Conservation (phyloP, 1,140 invertebrate genomes). For the Platorchestia sp. region DNA sequence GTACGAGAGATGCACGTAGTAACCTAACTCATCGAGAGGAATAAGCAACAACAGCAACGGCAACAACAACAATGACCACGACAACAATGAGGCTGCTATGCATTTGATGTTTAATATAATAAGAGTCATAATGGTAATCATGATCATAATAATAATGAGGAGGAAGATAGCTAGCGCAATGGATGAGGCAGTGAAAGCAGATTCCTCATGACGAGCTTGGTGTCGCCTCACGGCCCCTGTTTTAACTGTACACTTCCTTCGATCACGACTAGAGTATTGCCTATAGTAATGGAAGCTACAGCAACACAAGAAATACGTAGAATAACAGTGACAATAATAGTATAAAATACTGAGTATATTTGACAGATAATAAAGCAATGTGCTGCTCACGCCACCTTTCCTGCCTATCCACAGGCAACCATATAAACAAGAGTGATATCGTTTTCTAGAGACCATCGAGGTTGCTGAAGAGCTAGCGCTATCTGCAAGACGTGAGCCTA, state of each 20-base stretch:
- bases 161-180: constrained; percentile 17
- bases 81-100: constrained; percentile 50
- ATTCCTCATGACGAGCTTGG: neutral
- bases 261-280: constrained; percentile 15
- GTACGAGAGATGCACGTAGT: neutral
- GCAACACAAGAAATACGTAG: constrained; percentile 54
- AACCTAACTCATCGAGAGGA: constrained; percentile 37
- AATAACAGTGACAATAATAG: constrained; percentile 53
- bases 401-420: neutral
- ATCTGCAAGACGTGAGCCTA: neutral
- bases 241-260: constrained; percentile 10
- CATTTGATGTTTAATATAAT: constrained; percentile 48
- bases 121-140: constrained; percentile 30
- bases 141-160: constrained; percentile 32
- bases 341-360: constrained; percentile 54
- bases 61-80: constrained; percentile 53
- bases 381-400: neutral
- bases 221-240: neutral
- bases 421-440: constrained; percentile 9
- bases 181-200: constrained; percentile 4
- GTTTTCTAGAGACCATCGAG: constrained; percentile 29
- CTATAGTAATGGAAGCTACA: constrained; percentile 55
- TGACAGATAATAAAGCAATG: constrained; percentile 50
- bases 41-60: constrained; percentile 54
- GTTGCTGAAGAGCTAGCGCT: constrained; percentile 38